phyloP scores from a whole-genome alignment of 1,140 invertebrate genomes.

The Nasonia longicornis region DNA sequence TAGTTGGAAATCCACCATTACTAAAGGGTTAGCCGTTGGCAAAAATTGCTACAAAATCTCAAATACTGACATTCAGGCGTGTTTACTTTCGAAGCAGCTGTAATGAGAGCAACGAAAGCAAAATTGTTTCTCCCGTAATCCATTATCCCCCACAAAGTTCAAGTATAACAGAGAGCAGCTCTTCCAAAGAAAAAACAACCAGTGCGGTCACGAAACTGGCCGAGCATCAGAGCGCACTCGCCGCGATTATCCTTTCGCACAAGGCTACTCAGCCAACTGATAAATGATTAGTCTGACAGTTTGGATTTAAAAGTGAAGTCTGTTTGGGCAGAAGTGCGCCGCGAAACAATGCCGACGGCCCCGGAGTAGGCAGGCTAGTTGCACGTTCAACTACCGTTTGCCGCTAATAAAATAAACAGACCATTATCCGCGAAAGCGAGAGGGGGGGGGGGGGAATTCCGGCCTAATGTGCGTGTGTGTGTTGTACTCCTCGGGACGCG shows the following conservation, averaged over 20 bases:
- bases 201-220: not conserved
- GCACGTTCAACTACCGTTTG: conserved; percentile 43
- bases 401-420: conserved; percentile 58
- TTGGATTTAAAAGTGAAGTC: conserved; percentile 28
- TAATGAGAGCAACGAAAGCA: not conserved
- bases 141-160: not conserved
- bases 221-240: not conserved
- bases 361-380: not conserved
- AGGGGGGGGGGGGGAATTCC: not conserved
- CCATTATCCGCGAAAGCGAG: conserved; percentile 47
- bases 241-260: not conserved
- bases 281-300: conserved; percentile 30
- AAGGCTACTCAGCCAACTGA: not conserved
- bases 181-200: not conserved
- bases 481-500: conserved; percentile 46
- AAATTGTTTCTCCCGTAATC: not conserved
- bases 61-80: not conserved
- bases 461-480: conserved; percentile 48
- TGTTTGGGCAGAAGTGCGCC: not conserved
- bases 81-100: not conserved
- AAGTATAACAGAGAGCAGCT: not conserved
- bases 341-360: conserved; percentile 25
- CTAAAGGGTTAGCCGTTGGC: not conserved
- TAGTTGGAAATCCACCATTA: not conserved
- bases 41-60: not conserved